These are phyloP conservation scores for Pachycephus smyrnensis DNA, from an alignment of 2,888 invertebrate species.

Conservation along the genomic window DNA sequence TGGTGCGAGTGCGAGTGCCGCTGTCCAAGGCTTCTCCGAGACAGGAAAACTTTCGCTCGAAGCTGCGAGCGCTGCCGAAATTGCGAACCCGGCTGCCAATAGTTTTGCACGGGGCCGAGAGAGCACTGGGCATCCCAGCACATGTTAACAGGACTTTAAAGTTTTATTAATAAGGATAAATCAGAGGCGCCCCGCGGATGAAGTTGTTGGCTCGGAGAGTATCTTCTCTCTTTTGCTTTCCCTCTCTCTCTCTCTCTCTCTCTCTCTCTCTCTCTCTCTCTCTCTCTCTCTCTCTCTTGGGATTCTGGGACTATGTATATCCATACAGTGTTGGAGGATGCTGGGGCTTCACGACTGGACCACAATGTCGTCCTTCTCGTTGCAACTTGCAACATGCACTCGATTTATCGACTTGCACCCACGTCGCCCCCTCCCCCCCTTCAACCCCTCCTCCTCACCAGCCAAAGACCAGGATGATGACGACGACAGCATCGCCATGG, in stretches of 20 bases:
- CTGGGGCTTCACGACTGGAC: background rate
- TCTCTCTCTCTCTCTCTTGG: background rate
- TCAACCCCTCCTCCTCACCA: background rate
- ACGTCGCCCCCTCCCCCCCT: background rate
- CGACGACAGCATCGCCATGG: no score
- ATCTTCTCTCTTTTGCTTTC: no score
- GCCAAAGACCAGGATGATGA: background rate
- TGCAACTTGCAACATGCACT: background rate
- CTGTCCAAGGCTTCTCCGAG: background rate
- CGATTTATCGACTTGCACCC: conserved; percentile 6
- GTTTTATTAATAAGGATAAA: conserved; percentile 66
- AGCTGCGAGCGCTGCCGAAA: background rate
- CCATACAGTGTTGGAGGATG: background rate
- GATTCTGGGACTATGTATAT: background rate
- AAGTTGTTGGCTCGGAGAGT: conserved; percentile 51
- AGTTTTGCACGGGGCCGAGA: conserved; percentile 13
- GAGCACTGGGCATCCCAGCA: conserved; percentile 29
- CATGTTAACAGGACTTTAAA: conserved; percentile 63
- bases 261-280: no score
- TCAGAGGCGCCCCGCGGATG: conserved; percentile 64
- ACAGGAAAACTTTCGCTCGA: no score
- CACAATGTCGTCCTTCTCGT: background rate
- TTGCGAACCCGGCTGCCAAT: background rate
- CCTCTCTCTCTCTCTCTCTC: no score
- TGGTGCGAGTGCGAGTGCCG: conserved; percentile 12